Conservation (phyloP, 1,140 invertebrate species). For the Zeugodacus cucurbitae region DNA sequence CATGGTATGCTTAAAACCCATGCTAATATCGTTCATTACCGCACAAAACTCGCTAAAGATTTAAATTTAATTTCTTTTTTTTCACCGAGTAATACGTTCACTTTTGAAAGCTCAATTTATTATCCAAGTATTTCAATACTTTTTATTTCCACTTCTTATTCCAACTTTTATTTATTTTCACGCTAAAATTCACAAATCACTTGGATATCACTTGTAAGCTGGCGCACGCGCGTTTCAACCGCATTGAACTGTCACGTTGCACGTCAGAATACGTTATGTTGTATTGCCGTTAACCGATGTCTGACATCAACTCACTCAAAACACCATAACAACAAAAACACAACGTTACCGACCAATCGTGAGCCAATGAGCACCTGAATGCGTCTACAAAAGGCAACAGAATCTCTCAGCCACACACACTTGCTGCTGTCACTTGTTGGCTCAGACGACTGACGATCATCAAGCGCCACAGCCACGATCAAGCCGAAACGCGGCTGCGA, state of each 20-base stretch:
- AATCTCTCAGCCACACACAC: slow-evolving; percentile 12
- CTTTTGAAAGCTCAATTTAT: background rate
- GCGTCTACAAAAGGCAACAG: background rate
- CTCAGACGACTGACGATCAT: slow-evolving; percentile 17
- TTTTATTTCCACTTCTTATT: background rate
- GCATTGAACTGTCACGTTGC: slow-evolving; percentile 58
- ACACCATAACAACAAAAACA: background rate
- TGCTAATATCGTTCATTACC: slow-evolving; percentile 46
- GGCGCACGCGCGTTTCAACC: background rate
- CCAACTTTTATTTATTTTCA: background rate
- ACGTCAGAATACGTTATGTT: slow-evolving; percentile 62
- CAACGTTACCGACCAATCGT: background rate
- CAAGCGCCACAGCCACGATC: background rate
- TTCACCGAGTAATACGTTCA: background rate
- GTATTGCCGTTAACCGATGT: slow-evolving; percentile 11
- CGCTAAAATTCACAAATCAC: background rate
- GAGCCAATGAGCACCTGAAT: background rate
- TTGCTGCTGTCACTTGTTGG: slow-evolving; percentile 25
- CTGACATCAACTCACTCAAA: slow-evolving; percentile 17
- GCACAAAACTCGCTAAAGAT: background rate
- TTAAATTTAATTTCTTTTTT: background rate
- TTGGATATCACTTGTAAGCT: background rate
- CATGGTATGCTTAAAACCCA: slow-evolving; percentile 63
- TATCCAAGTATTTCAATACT: background rate
- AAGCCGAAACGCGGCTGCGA: background rate